These are phyloP conservation scores for Leucoptera coffeella DNA, from an alignment of 2,888 invertebrate genomes.

Conservation along the genomic window DNA sequence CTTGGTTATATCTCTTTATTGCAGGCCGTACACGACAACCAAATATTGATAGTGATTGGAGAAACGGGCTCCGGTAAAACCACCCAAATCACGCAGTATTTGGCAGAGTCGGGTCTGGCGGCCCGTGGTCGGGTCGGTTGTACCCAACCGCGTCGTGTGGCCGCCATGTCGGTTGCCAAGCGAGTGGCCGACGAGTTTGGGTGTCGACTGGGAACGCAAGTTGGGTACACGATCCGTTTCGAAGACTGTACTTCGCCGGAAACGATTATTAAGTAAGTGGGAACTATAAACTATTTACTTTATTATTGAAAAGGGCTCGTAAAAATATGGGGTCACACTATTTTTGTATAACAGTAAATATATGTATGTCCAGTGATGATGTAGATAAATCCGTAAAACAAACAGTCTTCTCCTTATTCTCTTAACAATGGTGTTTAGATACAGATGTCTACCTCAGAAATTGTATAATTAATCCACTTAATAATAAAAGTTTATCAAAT, in stretches of 20 bases:
- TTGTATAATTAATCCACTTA: no score
- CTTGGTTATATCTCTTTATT: not conserved
- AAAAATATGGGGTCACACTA: no score
- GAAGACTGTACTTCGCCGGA: conserved; percentile 98
- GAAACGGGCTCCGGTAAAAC: conserved; percentile 99
- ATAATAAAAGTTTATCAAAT: no score
- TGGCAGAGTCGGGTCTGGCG: conserved; percentile 92
- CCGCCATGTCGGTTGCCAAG: conserved; percentile 99
- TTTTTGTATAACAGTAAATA: no score
- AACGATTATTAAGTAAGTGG: conserved; percentile 82
- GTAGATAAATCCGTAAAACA: no score
- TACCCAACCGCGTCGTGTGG: conserved; percentile 87
- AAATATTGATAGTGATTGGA: conserved; percentile 96
- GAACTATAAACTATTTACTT: no score
- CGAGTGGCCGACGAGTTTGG: conserved; percentile 98
- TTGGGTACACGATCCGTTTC: conserved; percentile 99
- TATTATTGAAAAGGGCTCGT: no score
- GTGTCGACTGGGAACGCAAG: conserved; percentile 93
- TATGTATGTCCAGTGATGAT: no score
- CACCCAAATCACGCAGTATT: conserved; percentile 97
- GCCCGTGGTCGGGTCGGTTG: conserved; percentile 90
- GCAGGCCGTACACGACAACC: conserved; percentile 90
- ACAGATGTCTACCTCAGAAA: no score
- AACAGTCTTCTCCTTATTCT: no score
- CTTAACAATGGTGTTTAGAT: no score